Evolutionary conservation across 2,888 invertebrate genomes (phyloP).

Genomic region (Rhaphigaster nebulosa): DNA sequence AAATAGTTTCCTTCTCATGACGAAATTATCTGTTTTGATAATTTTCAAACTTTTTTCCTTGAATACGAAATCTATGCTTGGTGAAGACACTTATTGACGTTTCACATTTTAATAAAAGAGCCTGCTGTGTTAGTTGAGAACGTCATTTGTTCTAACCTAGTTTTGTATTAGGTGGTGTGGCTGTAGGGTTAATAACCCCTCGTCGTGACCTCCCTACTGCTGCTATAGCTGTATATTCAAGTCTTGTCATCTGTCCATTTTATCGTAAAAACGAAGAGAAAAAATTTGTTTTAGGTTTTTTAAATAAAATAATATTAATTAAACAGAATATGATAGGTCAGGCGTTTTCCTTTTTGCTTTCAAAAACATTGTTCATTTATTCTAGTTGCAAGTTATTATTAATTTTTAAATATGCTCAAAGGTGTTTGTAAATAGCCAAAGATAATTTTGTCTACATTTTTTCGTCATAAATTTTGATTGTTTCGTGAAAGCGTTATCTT

Average conservation of each 20-base stretch:
- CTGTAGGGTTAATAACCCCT: slow-evolving; percentile 63
- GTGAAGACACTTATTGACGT: not conserved
- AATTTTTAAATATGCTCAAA: too few relatives aligned
- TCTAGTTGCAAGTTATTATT: too few relatives aligned
- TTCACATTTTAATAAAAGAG: not conserved
- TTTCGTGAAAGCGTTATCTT: not conserved
- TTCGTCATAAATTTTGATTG: not conserved
- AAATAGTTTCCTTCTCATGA: too few relatives aligned
- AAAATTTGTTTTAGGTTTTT: not conserved
- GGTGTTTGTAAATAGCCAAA: not conserved
- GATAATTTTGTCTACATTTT: not conserved
- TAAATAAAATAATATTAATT: too few relatives aligned
- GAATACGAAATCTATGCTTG: not conserved
- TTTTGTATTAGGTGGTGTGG: slow-evolving; percentile 65
- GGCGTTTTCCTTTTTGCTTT: too few relatives aligned
- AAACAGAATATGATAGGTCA: too few relatives aligned
- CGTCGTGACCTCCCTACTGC: not conserved
- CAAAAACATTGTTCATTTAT: too few relatives aligned
- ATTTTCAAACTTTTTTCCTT: not conserved
- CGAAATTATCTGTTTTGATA: too few relatives aligned
- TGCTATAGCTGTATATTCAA: not conserved
- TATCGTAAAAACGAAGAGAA: not conserved
- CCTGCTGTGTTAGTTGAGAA: not conserved
- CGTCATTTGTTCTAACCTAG: slow-evolving; percentile 54
- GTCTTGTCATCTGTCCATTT: not conserved